phyloP scores from a whole-genome alignment of 2,888 invertebrate genomes.

The Drosophila monieri region DNA sequence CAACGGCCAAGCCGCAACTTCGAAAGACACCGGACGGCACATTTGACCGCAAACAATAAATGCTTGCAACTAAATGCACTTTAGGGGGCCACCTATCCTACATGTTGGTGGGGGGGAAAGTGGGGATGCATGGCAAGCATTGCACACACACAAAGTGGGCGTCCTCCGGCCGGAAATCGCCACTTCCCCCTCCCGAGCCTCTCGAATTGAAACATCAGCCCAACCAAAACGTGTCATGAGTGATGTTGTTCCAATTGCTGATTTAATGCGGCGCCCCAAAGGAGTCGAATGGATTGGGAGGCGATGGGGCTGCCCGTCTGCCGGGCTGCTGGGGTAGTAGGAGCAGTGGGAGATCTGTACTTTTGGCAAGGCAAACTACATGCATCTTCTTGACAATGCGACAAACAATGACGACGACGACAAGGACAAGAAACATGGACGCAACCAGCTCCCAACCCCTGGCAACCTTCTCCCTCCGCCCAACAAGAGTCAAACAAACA shows the following conservation, averaged over 20 bases:
- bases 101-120: constrained; percentile 25
- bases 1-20: constrained; percentile 52
- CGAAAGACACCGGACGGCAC: constrained; percentile 65
- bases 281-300: constrained; percentile 11
- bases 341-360: constrained; percentile 35
- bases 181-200: neutral
- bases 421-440: constrained; percentile 64
- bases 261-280: constrained; percentile 72
- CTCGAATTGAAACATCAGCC: constrained; percentile 37
- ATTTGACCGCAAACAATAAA: constrained; percentile 80
- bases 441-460: constrained; percentile 6
- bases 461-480: neutral
- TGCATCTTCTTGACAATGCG: constrained; percentile 80
- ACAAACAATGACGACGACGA: constrained; percentile 77
- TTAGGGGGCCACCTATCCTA: constrained; percentile 60
- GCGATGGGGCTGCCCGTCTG: neutral
- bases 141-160: constrained; percentile 70
- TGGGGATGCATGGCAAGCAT: constrained; percentile 74
- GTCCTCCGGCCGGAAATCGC: constrained; percentile 28
- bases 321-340: constrained; percentile 4
- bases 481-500: constrained; percentile 63
- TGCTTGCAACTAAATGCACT: constrained; percentile 80
- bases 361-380: constrained; percentile 77
- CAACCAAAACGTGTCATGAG: constrained; percentile 78
- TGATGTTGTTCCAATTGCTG: constrained; percentile 81